Base-by-base conservation (phyloP, 2,888 invertebrate species). In the Andricus curvator region DNA sequence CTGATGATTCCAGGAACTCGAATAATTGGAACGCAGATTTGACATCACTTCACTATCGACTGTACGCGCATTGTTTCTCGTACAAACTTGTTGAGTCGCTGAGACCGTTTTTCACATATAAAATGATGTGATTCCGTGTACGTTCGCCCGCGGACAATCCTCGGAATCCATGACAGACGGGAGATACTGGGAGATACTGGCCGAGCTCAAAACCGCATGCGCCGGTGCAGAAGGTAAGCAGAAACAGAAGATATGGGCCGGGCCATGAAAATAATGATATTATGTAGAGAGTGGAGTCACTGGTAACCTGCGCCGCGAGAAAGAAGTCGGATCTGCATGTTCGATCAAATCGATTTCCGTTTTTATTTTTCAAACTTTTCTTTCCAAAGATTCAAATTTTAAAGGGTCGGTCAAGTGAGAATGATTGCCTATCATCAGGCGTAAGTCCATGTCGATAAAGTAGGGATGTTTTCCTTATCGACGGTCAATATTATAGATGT, bases 121-220 rank as follows among this genome's bases (percentile, higher is more conserved):
- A 87, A 89, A 86, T 86, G 84, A 85, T 86, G 83, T 79, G 85
- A 88, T 88, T 87, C 85, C 88, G 88, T 88, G 88, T 90, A 88
- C 87, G 86, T 88, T 88, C 88, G 88, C 86, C 88, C 90, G 90
- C 90, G 88, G 86, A 87, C 88, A 87, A 88, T 88, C 87, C 89
- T 87, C 87, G 89, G 91, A 90, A 90, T 91, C 91, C 91, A 91
- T 91, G 91, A 91, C 91, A 91, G 91, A 89, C 89, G 87, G 78
- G 37, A 37, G 37, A 37, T 41, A 41, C 41, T 41, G 41, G 41
- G 41, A 41, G 41, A 41, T 44, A 44, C 44, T 44, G 44, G 81
- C 29, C 20, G 48, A 48, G 48, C 51, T 74, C 51, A 13, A 2
- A 83, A 79, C 81, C 91, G 91, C 91, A 91, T 91, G 91, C 91